Conservation (phyloP, 2,797 vertebrate genomes). For the Philypnodon macrostomus region DNA sequence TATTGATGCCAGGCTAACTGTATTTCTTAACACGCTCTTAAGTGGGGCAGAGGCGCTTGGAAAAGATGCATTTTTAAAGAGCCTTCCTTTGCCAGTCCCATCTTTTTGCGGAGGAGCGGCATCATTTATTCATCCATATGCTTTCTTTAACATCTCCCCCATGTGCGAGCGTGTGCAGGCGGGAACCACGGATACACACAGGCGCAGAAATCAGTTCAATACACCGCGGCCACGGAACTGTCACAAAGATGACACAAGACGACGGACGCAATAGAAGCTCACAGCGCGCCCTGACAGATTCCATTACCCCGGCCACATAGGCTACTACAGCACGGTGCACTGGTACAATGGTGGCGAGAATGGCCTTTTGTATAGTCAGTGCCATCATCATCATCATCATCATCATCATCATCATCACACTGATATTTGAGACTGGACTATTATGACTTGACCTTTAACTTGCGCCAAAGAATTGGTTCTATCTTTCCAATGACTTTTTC, state of each 20-base stretch:
- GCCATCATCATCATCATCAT: slow-evolving; percentile 9
- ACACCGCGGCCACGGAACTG: slow-evolving; percentile 50
- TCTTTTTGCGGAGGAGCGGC: slow-evolving; percentile 48
- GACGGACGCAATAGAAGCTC: slow-evolving; percentile 57
- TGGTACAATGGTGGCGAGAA: slow-evolving; percentile 10
- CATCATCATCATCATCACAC: slow-evolving; percentile 12
- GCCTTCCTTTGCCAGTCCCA: slow-evolving; percentile 50
- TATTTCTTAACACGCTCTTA: slow-evolving; percentile 53
- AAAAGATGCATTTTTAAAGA: slow-evolving; percentile 74
- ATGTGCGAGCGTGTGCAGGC: slow-evolving; percentile 38
- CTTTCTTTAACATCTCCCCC: slow-evolving; percentile 64
- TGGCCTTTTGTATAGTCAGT: too few relatives aligned
- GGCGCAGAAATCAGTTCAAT: slow-evolving; percentile 39
- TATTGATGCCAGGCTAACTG: slow-evolving; percentile 28
- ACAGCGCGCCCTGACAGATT: slow-evolving; percentile 41
- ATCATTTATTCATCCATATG: slow-evolving; percentile 75
- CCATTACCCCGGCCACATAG: slow-evolving; percentile 35
- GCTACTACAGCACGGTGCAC: slow-evolving; percentile 20
- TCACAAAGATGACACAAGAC: slow-evolving; percentile 66
- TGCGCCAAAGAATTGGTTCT: not conserved
- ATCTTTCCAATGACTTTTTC: not conserved
- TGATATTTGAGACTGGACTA: slow-evolving; percentile 11
- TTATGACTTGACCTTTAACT: slow-evolving; percentile 9
- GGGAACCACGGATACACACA: slow-evolving; percentile 8
- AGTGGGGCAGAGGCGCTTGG: slow-evolving; percentile 69